Evolutionary conservation across 2,113 vertebrate species (phyloP).

Genomic region (Hydrolagus affinis): DNA sequence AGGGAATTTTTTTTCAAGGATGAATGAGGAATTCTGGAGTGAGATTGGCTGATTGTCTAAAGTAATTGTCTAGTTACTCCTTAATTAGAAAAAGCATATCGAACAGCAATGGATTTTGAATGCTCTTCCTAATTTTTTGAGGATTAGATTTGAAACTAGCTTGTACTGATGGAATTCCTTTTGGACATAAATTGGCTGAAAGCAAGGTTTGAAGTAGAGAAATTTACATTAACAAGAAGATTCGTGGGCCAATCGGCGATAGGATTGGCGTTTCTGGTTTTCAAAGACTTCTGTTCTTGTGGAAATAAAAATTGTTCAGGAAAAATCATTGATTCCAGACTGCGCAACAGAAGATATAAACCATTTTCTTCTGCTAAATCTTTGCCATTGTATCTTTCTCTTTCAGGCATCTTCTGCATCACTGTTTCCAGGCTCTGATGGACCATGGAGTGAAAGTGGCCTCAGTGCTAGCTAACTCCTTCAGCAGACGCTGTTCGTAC

Average conservation of each 20-base stretch:
- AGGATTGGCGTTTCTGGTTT: neutral
- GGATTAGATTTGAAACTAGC: no score
- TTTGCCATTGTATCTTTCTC: constrained; percentile 34
- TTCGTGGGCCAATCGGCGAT: neutral
- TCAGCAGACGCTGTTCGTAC: constrained; percentile 92
- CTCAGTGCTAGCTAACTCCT: constrained; percentile 91
- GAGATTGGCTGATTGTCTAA: no score
- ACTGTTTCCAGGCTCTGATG: constrained; percentile 97
- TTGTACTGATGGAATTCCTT: no score
- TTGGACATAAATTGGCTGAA: no score
- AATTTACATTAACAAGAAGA: no score
- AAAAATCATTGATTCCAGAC: neutral
- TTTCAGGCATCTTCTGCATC: constrained; percentile 88
- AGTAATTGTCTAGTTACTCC: no score
- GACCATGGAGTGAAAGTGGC: constrained; percentile 97
- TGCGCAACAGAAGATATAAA: neutral
- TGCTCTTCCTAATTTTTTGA: no score
- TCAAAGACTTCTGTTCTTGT: neutral
- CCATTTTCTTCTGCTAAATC: neutral
- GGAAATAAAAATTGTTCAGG: neutral
- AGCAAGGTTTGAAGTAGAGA: no score
- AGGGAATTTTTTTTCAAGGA: no score
- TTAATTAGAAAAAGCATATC: no score
- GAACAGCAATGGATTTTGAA: no score
- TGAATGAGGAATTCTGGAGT: no score